Evolutionary conservation across 2,888 invertebrate species (phyloP).

Genomic region (Caenorhabditis drosophilae): DNA sequence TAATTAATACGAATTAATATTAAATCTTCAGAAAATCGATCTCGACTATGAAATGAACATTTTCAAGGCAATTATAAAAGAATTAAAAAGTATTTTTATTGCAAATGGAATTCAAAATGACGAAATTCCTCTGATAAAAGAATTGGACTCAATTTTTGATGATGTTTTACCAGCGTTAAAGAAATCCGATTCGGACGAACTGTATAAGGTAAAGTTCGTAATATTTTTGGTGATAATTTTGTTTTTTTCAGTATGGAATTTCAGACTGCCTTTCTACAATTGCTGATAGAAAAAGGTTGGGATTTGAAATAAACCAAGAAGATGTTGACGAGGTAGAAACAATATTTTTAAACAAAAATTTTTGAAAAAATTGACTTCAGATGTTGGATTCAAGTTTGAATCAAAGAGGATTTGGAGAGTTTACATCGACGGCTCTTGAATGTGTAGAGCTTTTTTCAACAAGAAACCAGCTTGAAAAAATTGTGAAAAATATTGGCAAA

Average conservation of each 20-base stretch:
- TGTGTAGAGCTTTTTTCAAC: slow-evolving; percentile 6
- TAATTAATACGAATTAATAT: background rate
- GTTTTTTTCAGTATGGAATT: slow-evolving; percentile 6
- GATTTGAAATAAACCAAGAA: slow-evolving; percentile 10
- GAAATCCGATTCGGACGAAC: slow-evolving; percentile 7
- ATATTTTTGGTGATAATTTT: background rate
- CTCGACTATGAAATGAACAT: slow-evolving; percentile 12
- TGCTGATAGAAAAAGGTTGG: slow-evolving; percentile 8
- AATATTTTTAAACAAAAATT: background rate
- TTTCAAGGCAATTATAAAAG: slow-evolving; percentile 3
- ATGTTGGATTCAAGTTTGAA: slow-evolving; percentile 14
- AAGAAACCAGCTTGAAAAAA: slow-evolving; percentile 10
- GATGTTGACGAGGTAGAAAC: slow-evolving; percentile 10
- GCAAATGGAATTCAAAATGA: background rate
- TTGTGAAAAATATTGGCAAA: slow-evolving; percentile 2
- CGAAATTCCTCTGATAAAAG: slow-evolving; percentile 1
- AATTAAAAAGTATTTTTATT: slow-evolving; percentile 4
- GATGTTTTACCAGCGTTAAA: slow-evolving; percentile 12
- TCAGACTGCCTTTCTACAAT: slow-evolving; percentile 9
- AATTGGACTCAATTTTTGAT: background rate
- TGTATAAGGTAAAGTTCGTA: background rate
- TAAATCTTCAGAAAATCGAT: slow-evolving; percentile 10
- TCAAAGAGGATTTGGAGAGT: slow-evolving; percentile 20
- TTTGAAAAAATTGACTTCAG: slow-evolving; percentile 4
- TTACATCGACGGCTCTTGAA: slow-evolving; percentile 9